These are phyloP conservation scores for Pocillopora damicornis DNA, from an alignment of 64 coral and sea anemone species.

Conservation along the genomic window DNA sequence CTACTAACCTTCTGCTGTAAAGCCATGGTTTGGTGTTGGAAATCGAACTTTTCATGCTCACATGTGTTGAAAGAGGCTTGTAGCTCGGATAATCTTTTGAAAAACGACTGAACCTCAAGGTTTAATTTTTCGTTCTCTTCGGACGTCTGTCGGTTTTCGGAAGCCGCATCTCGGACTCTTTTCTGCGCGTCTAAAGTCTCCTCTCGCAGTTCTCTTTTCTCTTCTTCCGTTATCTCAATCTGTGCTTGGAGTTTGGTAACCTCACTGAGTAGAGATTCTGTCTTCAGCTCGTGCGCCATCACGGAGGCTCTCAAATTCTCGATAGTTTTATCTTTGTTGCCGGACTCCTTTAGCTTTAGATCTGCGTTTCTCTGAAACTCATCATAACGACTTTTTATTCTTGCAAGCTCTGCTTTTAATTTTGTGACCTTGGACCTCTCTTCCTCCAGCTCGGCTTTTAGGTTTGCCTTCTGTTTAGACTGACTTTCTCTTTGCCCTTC, in stretches of 20 bases:
- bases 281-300: conserved; percentile 20
- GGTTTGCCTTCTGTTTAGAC: conserved; percentile 54
- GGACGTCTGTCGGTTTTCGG: conserved; percentile 24
- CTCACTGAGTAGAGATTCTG: conserved; percentile 28
- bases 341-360: conserved; percentile 39
- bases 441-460: conserved; percentile 73
- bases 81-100: conserved; percentile 73
- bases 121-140: conserved; percentile 71
- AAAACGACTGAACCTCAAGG: conserved; percentile 70
- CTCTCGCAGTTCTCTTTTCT: conserved; percentile 65
- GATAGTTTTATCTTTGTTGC: conserved; percentile 53
- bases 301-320: conserved; percentile 40
- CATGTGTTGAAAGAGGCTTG: conserved; percentile 70
- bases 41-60: conserved; percentile 68
- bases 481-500: conserved; percentile 48
- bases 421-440: conserved; percentile 56
- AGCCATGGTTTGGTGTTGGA: conserved; percentile 52
- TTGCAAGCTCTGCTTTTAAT: conserved; percentile 51
- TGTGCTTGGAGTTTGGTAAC: conserved; percentile 62
- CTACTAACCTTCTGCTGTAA: conserved; percentile 70
- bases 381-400: conserved; percentile 43
- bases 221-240: conserved; percentile 51
- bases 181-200: conserved; percentile 46
- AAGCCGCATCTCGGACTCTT: conserved; percentile 49
- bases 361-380: conserved; percentile 61